Evolutionary conservation across 2,113 vertebrate genomes (phyloP), one percentile per base, ranked within the genome.

Genomic region (Erythrocercus mccallii): DNA sequence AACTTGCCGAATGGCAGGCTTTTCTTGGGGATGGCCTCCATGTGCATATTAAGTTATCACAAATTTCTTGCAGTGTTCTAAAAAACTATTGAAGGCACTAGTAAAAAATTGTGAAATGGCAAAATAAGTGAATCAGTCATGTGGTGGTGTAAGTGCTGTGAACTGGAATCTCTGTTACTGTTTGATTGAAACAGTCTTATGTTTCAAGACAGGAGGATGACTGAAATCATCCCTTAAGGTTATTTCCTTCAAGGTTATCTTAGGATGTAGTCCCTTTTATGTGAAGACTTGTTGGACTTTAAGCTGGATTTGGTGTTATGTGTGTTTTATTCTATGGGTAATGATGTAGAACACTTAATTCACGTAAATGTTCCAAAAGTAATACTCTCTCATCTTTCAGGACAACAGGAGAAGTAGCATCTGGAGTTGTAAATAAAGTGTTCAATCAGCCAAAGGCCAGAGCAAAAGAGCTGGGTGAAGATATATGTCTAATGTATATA

Each of bases 401-500:
- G 97, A 99, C 99, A 42, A 98, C 99, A 5, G 99, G 99, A 50
- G 99, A 99, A 97, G 99, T 99, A 87, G 99, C 99, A 3, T 99
- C 99, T 12, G 99, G 99, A 53, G 99, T 99, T 81, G 99, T 99
- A 95, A 98, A 98, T 97, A 99, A 99, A 98, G 99, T 99, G 30
- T 99, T 99, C 97, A 99, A 99, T 97, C 99, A 99, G 86, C 99
- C 99, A 35, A 99, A 99, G 97, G 99, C 98, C 44, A 99, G 98
- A 95, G 99, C 99, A 42, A 99, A 99, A 96, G 99, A 99, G 72
- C 97, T 99, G 47, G 99, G 99, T 44, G 73, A 94, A 13, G 99
- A 99, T 82, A 99, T 99, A 95, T 99, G 99, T 95, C 95, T 99
- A 45, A 99, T 98, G 98, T 99, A 99, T 90, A 98, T 99, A 74